Conservation (phyloP, 2,888 invertebrate genomes). For the Boloria selene region DNA sequence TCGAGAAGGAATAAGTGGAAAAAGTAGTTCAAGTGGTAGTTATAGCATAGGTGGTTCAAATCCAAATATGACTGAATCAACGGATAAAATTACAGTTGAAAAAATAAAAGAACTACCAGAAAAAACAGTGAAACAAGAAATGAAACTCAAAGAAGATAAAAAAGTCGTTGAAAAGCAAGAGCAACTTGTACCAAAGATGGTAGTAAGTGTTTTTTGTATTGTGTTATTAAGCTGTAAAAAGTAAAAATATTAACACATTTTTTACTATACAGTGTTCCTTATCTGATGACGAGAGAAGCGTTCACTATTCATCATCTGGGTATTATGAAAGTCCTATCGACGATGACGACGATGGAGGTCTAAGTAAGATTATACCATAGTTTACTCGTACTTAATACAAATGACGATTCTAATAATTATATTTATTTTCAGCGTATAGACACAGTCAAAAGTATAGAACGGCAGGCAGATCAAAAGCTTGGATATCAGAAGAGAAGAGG, state of each 20-base stretch:
- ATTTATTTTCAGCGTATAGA: slow-evolving; percentile 66
- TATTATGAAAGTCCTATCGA: slow-evolving; percentile 89
- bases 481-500: slow-evolving; percentile 87
- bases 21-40: slow-evolving; percentile 79
- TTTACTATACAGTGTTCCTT: slow-evolving; percentile 74
- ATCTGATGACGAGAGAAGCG: slow-evolving; percentile 87
- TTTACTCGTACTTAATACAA: slow-evolving; percentile 9
- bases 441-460: slow-evolving; percentile 78
- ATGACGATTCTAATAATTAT: slow-evolving; percentile 20
- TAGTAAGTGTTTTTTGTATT: slow-evolving; percentile 50
- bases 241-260: background rate
- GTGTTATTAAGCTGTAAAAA: background rate
- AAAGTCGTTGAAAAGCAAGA: slow-evolving; percentile 56
- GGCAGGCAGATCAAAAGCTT: slow-evolving; percentile 71
- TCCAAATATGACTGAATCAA: slow-evolving; percentile 67
- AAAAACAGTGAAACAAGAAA: slow-evolving; percentile 47
- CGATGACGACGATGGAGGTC: slow-evolving; percentile 83
- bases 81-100: slow-evolving; percentile 58
- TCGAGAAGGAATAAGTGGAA: slow-evolving; percentile 70
- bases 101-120: slow-evolving; percentile 58
- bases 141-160: slow-evolving; percentile 50
- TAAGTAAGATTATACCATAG: slow-evolving; percentile 59
- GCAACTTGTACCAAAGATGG: slow-evolving; percentile 70
- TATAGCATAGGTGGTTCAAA: slow-evolving; percentile 77
- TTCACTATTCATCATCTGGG: slow-evolving; percentile 87